Percentiles rank a stretch among this genome's conserved stretches.
Evolutionary conservation across 2,113 vertebrate species (phyloP).

Genomic region (Chascanopsetta lugubris): DNA sequence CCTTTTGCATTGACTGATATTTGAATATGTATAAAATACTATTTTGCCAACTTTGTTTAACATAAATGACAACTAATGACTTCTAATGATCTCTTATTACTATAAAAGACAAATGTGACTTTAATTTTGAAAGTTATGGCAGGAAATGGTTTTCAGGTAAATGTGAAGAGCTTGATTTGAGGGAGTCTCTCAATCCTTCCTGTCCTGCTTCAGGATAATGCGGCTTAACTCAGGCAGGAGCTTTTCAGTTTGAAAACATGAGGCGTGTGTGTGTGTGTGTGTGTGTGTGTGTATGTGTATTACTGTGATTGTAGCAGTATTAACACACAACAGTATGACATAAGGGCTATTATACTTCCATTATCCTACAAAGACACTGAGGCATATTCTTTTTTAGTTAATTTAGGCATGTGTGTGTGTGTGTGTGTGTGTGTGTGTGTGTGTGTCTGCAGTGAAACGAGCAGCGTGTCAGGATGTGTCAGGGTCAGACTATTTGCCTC

Average conservation of each 20-base stretch:
- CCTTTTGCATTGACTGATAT: too few relatives aligned
- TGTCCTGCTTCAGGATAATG: slow-evolving; percentile 74
- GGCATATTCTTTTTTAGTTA: background rate
- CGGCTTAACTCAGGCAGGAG: slow-evolving; percentile 68
- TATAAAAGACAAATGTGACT: background rate
- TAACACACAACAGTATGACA: background rate
- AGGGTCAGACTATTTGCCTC: slow-evolving; percentile 47
- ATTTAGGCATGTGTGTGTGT: background rate
- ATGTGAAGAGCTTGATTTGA: background rate
- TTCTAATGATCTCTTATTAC: background rate
- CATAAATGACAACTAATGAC: background rate
- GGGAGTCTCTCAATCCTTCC: slow-evolving; percentile 58
- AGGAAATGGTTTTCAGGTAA: background rate
- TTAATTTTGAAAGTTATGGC: slow-evolving; percentile 32
- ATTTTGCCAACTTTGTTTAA: background rate
- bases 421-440: background rate
- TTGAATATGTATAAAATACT: too few relatives aligned
- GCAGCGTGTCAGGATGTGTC: slow-evolving; percentile 44
- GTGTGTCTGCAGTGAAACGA: slow-evolving; percentile 14
- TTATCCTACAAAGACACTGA: background rate
- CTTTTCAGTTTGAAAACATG: slow-evolving; percentile 61
- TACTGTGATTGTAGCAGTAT: background rate
- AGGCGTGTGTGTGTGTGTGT: background rate
- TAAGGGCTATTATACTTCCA: background rate
- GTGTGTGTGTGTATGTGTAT: background rate